Percentiles rank a stretch among this genome's conserved stretches.
Conservation (phyloP, 2,888 invertebrate genomes). For the Cryptocheilus praepositus region DNA sequence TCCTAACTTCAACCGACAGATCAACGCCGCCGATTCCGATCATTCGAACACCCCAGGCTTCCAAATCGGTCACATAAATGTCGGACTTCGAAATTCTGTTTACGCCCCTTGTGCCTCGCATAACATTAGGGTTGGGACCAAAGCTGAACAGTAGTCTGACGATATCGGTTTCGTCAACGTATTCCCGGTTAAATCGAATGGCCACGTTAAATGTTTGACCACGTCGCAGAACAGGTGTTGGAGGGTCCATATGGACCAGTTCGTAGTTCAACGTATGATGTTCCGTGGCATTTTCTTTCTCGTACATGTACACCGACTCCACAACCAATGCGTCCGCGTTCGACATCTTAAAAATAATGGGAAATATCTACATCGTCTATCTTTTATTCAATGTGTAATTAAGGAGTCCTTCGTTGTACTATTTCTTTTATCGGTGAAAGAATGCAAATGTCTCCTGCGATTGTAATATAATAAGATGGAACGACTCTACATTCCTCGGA, state of each 20-base stretch:
- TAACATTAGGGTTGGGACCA: slow-evolving; percentile 77
- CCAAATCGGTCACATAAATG: slow-evolving; percentile 60
- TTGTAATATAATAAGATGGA: too few relatives aligned
- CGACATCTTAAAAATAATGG: slow-evolving; percentile 51
- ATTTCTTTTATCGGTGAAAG: too few relatives aligned
- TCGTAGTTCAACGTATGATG: slow-evolving; percentile 85
- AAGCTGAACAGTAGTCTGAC: slow-evolving; percentile 82
- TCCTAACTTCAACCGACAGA: slow-evolving; percentile 77
- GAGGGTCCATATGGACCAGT: slow-evolving; percentile 80
- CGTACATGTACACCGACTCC: slow-evolving; percentile 81
- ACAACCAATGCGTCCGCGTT: slow-evolving; percentile 77
- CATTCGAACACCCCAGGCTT: slow-evolving; percentile 75
- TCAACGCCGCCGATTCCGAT: slow-evolving; percentile 61
- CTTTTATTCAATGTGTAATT: too few relatives aligned
- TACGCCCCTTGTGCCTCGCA: slow-evolving; percentile 78
- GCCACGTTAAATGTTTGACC: slow-evolving; percentile 85
- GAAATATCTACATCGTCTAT: not conserved
- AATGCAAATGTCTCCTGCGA: too few relatives aligned
- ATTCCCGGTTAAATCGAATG: slow-evolving; percentile 80
- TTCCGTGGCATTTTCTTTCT: slow-evolving; percentile 81
- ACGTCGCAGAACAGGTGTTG: slow-evolving; percentile 82
- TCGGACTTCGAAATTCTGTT: slow-evolving; percentile 66
- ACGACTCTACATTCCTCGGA: too few relatives aligned
- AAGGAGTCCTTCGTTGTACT: too few relatives aligned
- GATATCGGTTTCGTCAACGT: slow-evolving; percentile 79